Percentiles rank a stretch among this genome's conserved stretches.
Evolutionary conservation across 2,888 invertebrate species (phyloP).

Genomic region (Zygogramma bicolorata): DNA sequence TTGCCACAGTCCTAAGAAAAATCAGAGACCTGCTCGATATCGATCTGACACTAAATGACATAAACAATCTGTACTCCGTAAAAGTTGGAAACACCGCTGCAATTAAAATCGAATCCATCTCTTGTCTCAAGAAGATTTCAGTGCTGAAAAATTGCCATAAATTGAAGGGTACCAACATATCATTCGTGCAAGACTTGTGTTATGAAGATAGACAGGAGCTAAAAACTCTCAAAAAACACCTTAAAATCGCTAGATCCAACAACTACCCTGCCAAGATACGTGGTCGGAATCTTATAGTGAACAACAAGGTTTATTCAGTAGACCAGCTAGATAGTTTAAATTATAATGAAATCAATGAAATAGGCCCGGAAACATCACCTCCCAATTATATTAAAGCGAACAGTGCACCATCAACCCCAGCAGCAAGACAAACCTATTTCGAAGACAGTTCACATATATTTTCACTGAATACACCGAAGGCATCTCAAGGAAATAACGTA

Average conservation of each 20-base stretch:
- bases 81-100: neutral
- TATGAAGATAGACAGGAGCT: constrained; percentile 22
- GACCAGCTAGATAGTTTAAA: constrained; percentile 10
- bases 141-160: constrained; percentile 15
- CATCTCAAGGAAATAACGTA: neutral
- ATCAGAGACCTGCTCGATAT: neutral
- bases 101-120: constrained; percentile 17
- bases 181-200: constrained; percentile 6
- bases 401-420: constrained; percentile 6
- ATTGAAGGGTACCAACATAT: constrained; percentile 9
- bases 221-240: constrained; percentile 10
- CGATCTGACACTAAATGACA: constrained; percentile 4
- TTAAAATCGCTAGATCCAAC: neutral
- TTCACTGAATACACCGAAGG: neutral
- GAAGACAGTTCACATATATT: neutral
- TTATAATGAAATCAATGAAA: neutral
- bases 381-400: neutral
- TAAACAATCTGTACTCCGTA: constrained; percentile 14
- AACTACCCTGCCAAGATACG: constrained; percentile 1
- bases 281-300: neutral
- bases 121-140: neutral
- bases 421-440: neutral
- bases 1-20: neutral
- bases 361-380: neutral
- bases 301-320: constrained; percentile 4